phyloP scores from a whole-genome alignment of 2,797 vertebrate genomes.

The Aselliscus stoliczkanus region DNA sequence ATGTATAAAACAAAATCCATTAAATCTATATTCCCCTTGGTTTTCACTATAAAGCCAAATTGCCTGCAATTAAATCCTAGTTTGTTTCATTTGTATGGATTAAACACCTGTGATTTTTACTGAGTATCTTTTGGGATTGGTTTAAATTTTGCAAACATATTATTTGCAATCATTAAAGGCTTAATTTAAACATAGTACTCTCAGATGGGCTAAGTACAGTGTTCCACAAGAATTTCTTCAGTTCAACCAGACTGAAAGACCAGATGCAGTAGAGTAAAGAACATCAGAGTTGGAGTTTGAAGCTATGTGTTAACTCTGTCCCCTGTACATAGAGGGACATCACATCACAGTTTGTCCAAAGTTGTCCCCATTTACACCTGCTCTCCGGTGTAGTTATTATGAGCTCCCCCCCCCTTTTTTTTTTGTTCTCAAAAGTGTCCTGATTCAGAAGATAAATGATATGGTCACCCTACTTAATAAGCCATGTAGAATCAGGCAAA shows the following conservation, averaged over 20 bases:
- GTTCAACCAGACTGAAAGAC: neutral
- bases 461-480: neutral
- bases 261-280: neutral
- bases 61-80: neutral
- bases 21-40: neutral
- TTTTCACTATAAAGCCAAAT: constrained; percentile 38
- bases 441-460: neutral
- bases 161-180: neutral
- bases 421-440: neutral
- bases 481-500: neutral
- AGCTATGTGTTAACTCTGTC: neutral
- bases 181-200: neutral
- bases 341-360: no score
- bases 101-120: constrained; percentile 15
- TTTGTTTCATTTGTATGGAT: constrained; percentile 12
- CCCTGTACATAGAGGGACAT: accelerated
- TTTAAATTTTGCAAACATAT: neutral
- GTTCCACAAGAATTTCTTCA: neutral
- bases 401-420: neutral
- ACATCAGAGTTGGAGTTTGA: neutral
- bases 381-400: neutral
- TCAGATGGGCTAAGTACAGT: neutral
- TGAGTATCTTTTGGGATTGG: neutral
- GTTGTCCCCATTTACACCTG: neutral
- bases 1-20: neutral